Evolutionary conservation across 2,888 invertebrate species (phyloP).

Genomic region (Drosophila falleni): DNA sequence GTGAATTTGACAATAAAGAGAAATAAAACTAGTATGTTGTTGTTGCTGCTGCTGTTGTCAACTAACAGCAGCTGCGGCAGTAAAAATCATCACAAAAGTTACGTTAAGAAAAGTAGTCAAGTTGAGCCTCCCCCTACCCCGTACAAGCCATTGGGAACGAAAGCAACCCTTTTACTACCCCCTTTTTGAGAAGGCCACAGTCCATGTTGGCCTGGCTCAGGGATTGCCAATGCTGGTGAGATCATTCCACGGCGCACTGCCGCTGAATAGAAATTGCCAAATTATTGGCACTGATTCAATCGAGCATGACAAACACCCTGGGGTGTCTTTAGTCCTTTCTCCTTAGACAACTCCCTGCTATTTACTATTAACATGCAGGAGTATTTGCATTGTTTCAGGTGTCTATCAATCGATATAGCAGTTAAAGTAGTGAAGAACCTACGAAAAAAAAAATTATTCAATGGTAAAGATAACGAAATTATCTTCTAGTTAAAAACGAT

Average conservation of each 20-base stretch:
- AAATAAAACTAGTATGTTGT: conserved; percentile 42
- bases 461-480: no score
- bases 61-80: conserved; percentile 55
- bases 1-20: conserved; percentile 58
- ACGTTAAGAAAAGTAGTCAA: conserved; percentile 44
- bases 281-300: conserved; percentile 80
- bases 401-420: conserved; percentile 1
- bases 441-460: no score
- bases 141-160: background rate
- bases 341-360: conserved; percentile 1
- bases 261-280: conserved; percentile 78
- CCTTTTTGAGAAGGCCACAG: conserved; percentile 11
- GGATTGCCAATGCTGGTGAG: conserved; percentile 54
- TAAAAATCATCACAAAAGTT: conserved; percentile 70
- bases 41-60: conserved; percentile 30
- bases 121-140: conserved; percentile 3
- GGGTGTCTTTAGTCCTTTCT: conserved; percentile 24
- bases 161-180: conserved; percentile 25
- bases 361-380: conserved; percentile 10
- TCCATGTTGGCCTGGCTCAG: conserved; percentile 14
- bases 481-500: no score
- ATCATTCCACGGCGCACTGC: conserved; percentile 63
- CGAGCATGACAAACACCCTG: conserved; percentile 50
- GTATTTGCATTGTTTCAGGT: conserved; percentile 20
- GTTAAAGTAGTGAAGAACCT: no score